Conservation (phyloP, 1,140 invertebrate genomes). For the Nasonia longicornis region DNA sequence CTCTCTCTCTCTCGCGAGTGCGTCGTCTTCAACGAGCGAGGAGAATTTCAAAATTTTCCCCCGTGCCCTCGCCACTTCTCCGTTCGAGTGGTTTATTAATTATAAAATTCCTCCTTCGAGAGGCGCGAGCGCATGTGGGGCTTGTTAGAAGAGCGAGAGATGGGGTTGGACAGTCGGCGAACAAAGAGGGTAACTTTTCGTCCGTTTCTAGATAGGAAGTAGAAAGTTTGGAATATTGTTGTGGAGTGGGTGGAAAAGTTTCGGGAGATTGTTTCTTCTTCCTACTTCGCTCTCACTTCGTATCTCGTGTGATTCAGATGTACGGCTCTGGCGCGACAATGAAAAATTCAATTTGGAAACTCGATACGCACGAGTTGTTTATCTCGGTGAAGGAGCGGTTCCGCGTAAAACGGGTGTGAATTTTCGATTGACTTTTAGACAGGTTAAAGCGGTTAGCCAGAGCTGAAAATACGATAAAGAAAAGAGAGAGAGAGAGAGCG, state of each 20-base stretch:
- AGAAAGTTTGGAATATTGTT: too few species aligned
- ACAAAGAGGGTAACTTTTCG: too few species aligned
- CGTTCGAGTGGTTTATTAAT: conserved; percentile 39
- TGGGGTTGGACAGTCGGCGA: too few species aligned
- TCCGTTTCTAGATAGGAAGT: too few species aligned
- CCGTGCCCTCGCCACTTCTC: background rate
- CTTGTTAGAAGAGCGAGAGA: background rate
- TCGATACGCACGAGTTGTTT: background rate
- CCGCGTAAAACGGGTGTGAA: background rate
- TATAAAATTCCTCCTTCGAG: conserved; percentile 28
- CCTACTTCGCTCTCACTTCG: too few species aligned
- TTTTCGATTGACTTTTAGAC: background rate
- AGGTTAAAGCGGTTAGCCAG: background rate
- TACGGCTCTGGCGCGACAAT: too few species aligned
- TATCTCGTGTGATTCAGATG: too few species aligned
- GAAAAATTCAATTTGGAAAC: background rate
- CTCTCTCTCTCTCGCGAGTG: background rate
- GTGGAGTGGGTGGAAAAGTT: too few species aligned
- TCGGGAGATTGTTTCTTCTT: too few species aligned
- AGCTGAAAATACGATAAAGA: background rate
- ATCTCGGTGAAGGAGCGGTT: too few species aligned
- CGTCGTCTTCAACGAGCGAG: background rate
- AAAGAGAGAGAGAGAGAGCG: background rate
- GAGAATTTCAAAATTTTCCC: conserved; percentile 16
- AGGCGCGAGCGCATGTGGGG: background rate